These are phyloP conservation scores for Leptodactylus fallax DNA, from an alignment of 2,797 vertebrate genomes.

Conservation along the genomic window DNA sequence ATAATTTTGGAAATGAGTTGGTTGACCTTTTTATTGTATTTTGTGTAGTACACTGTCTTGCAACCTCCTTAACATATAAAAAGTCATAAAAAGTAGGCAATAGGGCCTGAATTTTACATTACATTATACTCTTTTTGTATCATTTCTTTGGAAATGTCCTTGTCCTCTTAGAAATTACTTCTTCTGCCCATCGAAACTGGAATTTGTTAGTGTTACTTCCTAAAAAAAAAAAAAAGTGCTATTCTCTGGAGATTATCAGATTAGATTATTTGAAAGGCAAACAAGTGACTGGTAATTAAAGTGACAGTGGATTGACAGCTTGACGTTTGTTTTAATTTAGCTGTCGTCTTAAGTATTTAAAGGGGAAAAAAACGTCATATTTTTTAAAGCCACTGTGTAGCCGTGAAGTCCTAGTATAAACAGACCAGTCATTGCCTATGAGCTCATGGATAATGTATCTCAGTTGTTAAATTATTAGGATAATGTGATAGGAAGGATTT, in stretches of 20 bases:
- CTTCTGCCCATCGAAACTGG: neutral
- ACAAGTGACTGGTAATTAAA: slow-evolving; percentile 44
- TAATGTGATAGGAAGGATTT: neutral
- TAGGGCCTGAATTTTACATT: neutral
- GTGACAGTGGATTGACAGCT: slow-evolving; percentile 34
- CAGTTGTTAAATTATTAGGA: neutral
- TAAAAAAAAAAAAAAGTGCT: neutral
- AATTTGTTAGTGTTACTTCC: slow-evolving; percentile 8
- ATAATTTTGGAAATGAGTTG: neutral
- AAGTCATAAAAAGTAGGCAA: neutral
- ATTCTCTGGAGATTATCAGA: slow-evolving; percentile 27
- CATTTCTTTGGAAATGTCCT: neutral
- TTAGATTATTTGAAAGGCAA: slow-evolving; percentile 42
- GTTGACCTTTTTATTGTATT: neutral
- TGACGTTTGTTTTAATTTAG: slow-evolving; percentile 33
- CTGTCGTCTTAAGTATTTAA: slow-evolving; percentile 11
- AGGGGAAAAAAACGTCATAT: neutral
- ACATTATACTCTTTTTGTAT: neutral
- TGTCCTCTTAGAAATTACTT: neutral
- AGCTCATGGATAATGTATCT: neutral
- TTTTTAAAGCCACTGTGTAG: slow-evolving; percentile 13
- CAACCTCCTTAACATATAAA: neutral
- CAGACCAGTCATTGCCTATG: neutral
- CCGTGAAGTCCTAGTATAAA: neutral
- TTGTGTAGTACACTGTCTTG: too few species aligned